A percentile compares a stretch with the other conserved stretches of the same genome.
Evolutionary conservation across 1,140 invertebrate genomes (phyloP).

Genomic region (Drosophila virilis): DNA sequence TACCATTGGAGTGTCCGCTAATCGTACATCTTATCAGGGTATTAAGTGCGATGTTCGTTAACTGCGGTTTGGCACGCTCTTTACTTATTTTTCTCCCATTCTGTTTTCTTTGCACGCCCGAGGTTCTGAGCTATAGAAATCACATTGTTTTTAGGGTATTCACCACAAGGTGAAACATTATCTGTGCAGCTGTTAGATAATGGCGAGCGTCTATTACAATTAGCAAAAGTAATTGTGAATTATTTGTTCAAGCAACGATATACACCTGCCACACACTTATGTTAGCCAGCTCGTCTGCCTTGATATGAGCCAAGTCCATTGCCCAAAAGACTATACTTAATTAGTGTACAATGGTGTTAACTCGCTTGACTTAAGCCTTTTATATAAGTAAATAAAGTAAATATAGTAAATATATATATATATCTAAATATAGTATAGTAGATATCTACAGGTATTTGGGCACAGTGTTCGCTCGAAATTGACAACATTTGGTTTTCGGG

Average conservation of each 20-base stretch:
- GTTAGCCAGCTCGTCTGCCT: neutral
- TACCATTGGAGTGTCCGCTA: slow-evolving; percentile 56
- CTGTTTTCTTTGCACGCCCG: neutral
- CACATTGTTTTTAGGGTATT: slow-evolving; percentile 69
- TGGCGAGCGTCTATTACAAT: slow-evolving; percentile 66
- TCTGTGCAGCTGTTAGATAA: slow-evolving; percentile 56
- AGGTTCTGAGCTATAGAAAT: slow-evolving; percentile 44
- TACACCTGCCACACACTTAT: neutral
- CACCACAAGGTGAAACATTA: slow-evolving; percentile 69
- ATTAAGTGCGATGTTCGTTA: slow-evolving; percentile 68
- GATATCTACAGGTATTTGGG: neutral
- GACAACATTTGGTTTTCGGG: no score
- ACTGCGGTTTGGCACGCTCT: slow-evolving; percentile 72
- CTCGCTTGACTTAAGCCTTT: slow-evolving; percentile 31
- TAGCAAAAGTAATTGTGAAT: slow-evolving; percentile 77
- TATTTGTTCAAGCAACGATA: slow-evolving; percentile 42
- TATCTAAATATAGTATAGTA: neutral
- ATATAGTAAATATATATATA: neutral
- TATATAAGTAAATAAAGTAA: neutral
- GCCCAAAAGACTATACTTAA: slow-evolving; percentile 16
- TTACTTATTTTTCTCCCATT: slow-evolving; percentile 1
- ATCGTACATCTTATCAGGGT: slow-evolving; percentile 75
- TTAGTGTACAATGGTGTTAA: slow-evolving; percentile 36
- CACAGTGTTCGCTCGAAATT: neutral
- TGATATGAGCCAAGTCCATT: slow-evolving; percentile 19